Conservation (phyloP, 2,113 vertebrate genomes). For the Chloroceryle aenea region DNA sequence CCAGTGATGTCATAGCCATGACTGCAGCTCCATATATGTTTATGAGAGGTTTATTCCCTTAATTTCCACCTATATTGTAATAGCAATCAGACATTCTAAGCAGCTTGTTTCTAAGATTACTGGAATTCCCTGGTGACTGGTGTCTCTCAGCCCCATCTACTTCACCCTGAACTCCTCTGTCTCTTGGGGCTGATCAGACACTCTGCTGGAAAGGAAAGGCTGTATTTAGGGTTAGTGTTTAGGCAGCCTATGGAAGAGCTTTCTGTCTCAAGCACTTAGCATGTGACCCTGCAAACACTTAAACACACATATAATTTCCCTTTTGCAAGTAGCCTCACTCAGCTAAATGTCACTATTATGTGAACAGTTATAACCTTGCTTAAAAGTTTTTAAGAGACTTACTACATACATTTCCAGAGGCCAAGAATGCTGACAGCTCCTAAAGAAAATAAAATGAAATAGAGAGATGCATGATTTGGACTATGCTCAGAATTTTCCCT, state of each 20-base stretch:
- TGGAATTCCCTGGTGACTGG: background rate
- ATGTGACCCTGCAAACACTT: background rate
- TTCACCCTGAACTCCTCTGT: background rate
- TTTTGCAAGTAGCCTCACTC: constrained; percentile 17
- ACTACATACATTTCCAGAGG: constrained; percentile 25
- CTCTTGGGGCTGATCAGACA: background rate
- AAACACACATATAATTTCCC: constrained; percentile 7
- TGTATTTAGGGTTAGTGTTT: background rate
- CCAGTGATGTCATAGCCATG: constrained; percentile 43
- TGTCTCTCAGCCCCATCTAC: background rate
- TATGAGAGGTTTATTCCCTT: constrained; percentile 46
- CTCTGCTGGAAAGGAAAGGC: background rate
- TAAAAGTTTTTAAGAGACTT: constrained; percentile 31
- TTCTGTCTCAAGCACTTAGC: constrained; percentile 11
- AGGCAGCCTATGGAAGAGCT: background rate
- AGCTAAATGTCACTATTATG: constrained; percentile 29
- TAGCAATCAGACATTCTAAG: background rate
- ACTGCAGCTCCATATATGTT: constrained; percentile 26
- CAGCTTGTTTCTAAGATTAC: background rate
- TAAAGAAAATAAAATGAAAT: constrained; percentile 47
- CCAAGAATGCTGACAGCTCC: constrained; percentile 19
- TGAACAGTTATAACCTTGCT: background rate
- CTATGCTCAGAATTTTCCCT: constrained; percentile 34
- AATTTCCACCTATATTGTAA: constrained; percentile 11
- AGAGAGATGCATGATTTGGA: constrained; percentile 35